Evolutionary conservation across 2,888 invertebrate species (phyloP).

Genomic region (Minunthozetes semirufus): DNA sequence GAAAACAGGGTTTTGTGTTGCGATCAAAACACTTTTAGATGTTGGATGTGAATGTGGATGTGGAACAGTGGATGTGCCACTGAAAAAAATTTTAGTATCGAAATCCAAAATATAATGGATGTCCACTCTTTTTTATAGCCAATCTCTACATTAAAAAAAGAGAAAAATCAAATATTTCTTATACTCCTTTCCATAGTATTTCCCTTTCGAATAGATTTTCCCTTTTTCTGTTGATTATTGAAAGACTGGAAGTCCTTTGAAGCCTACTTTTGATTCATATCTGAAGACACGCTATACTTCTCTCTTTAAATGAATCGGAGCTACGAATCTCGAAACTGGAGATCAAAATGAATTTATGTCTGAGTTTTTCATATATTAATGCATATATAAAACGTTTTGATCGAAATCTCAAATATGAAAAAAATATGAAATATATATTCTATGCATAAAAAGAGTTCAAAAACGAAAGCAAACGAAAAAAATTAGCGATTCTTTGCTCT

Average conservation of each 20-base stretch:
- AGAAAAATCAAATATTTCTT: background rate
- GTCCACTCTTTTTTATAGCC: background rate
- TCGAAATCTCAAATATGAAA: background rate
- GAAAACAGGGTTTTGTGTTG: background rate
- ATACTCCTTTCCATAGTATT: background rate
- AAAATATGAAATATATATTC: background rate
- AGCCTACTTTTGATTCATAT: conserved; percentile 7
- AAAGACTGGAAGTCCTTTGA: conserved; percentile 4
- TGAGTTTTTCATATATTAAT: background rate
- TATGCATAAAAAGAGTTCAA: background rate
- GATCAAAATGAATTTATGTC: background rate
- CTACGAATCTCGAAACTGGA: background rate
- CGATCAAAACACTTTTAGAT: background rate
- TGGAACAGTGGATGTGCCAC: too few relatives aligned
- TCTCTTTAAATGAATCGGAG: background rate
- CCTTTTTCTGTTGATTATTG: background rate
- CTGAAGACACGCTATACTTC: conserved; percentile 3
- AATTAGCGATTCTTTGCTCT: conserved; percentile 13
- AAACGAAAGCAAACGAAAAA: background rate
- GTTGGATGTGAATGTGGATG: too few relatives aligned
- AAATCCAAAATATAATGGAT: conserved; percentile 6
- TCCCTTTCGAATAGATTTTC: background rate
- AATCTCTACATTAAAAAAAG: background rate
- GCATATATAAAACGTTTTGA: conserved; percentile 10
- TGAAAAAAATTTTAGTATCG: background rate